Evolutionary conservation across 2,888 invertebrate species (phyloP).

Genomic region (Pachliopta kotzebuea): DNA sequence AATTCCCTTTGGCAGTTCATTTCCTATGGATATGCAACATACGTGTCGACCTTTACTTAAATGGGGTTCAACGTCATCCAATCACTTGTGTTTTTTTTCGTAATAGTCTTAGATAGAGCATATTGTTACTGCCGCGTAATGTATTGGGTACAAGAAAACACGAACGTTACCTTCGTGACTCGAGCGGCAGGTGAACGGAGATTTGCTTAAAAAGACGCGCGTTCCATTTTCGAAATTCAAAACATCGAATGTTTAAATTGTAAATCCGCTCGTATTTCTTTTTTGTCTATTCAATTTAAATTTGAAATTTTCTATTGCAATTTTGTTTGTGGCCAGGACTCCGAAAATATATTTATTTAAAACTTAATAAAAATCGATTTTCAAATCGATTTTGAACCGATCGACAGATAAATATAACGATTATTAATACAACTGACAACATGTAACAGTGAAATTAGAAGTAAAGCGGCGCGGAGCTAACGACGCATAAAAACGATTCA

Average conservation of each 20-base stretch:
- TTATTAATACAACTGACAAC: conserved; percentile 76
- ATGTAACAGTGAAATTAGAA: conserved; percentile 70
- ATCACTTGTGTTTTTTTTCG: conserved; percentile 46
- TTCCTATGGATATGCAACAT: conserved; percentile 40
- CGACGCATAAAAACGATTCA: conserved; percentile 71
- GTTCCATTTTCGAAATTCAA: conserved; percentile 48
- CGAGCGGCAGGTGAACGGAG: conserved; percentile 55
- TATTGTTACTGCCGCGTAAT: conserved; percentile 46
- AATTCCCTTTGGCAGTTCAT: conserved; percentile 35
- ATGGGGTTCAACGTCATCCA: conserved; percentile 42
- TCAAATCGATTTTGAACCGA: conserved; percentile 60
- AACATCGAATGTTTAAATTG: conserved; percentile 15
- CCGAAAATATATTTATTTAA: too few relatives aligned
- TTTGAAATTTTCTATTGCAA: conserved; percentile 12
- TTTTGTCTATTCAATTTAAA: conserved; percentile 6
- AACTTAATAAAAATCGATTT: too few relatives aligned
- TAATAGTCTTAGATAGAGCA: conserved; percentile 63
- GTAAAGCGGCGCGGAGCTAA: conserved; percentile 65
- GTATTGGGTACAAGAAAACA: conserved; percentile 46
- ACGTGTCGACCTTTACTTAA: conserved; percentile 39
- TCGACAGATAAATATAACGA: conserved; percentile 64
- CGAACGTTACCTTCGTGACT: conserved; percentile 55
- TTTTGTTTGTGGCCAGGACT: conserved; percentile 38
- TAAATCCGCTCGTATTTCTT: neutral
- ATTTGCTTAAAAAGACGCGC: conserved; percentile 36